Evolutionary conservation across 2,888 invertebrate genomes (phyloP).

Genomic region (Yponomeuta plumbellus): DNA sequence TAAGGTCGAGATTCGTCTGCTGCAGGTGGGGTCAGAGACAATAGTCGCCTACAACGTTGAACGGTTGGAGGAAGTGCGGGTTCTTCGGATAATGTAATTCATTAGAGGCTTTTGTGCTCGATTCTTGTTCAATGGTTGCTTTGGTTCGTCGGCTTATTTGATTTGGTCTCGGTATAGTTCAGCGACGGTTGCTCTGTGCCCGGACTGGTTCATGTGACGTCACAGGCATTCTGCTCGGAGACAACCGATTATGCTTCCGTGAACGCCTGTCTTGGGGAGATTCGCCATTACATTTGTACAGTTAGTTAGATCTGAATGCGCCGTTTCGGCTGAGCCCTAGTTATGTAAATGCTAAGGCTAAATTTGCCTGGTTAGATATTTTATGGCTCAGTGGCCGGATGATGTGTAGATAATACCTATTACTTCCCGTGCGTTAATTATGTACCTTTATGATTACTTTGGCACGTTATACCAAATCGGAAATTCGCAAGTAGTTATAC

Average conservation of each 20-base stretch:
- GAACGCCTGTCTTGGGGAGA: neutral
- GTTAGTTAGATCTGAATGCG: too few relatives aligned
- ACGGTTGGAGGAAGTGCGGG: conserved; percentile 39
- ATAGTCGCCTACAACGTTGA: conserved; percentile 25
- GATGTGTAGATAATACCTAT: neutral
- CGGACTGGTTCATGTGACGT: neutral
- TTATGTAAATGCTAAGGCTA: neutral
- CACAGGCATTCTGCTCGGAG: neutral
- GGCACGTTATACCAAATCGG: neutral
- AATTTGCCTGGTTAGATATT: neutral
- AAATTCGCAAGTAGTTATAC: neutral
- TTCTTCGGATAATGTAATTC: conserved; percentile 61
- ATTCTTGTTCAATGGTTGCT: conserved; percentile 41
- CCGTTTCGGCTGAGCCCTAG: neutral
- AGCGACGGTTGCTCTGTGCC: neutral
- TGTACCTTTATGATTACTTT: neutral
- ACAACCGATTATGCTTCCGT: neutral
- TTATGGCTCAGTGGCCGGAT: neutral
- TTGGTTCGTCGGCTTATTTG: conserved; percentile 27
- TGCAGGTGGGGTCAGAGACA: neutral
- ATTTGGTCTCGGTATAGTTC: conserved; percentile 23
- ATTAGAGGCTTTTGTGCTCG: conserved; percentile 59
- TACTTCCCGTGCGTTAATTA: neutral
- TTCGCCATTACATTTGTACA: too few relatives aligned
- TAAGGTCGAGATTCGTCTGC: neutral